Base-by-base conservation (phyloP, 2,797 vertebrate species). In the Phyllotis vaccarum region DNA sequence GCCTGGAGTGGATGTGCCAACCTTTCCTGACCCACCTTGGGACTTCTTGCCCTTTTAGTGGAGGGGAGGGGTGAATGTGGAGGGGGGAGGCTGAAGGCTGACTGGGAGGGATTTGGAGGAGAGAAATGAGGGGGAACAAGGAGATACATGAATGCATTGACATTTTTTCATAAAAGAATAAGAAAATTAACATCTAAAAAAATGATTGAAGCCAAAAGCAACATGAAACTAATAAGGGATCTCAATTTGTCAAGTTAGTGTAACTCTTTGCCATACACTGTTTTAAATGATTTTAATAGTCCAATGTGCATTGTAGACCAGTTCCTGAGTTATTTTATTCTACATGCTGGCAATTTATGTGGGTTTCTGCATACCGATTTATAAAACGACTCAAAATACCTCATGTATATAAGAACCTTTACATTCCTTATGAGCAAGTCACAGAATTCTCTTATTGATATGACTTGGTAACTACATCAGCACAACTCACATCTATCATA, bases 361-460 rank as follows among this genome's bases (percentile, higher is more conserved):
- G 94, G 86, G 92, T 98, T 98, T 98, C 97, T 97, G 97, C 90
- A 62, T 97, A 89, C 27, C 97, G 97, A 97, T 98, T 97, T 98
- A 97, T 52, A 97, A 96, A 85, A 92, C 97, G 68, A 93, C 64
- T 94, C 96, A 94, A 91, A 86, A 89, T 1, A 96, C 46, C 89
- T 92, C 83, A 96, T 96, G 2, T 4, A 31, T 74, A 40, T 94
- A 54, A 94, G 17, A 81, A 96, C 95, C 24, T 81, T 94, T 97
- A 37, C 40, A 87, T 95, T 93, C 79, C 82, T 98, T 88, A 90
- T 4, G 62, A 96, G 91, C 3, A 96, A 94, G 13, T 87, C 81
- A 74, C 10, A 62, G 90, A 97, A 96, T 85, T 96, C 60, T 86
- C 43, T 95, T 70, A 88, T 4, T 95, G 95, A 90, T 89, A 80